These are phyloP conservation scores for Drosophila teissieri DNA, from an alignment of 1,140 invertebrate genomes.

Conservation along the genomic window DNA sequence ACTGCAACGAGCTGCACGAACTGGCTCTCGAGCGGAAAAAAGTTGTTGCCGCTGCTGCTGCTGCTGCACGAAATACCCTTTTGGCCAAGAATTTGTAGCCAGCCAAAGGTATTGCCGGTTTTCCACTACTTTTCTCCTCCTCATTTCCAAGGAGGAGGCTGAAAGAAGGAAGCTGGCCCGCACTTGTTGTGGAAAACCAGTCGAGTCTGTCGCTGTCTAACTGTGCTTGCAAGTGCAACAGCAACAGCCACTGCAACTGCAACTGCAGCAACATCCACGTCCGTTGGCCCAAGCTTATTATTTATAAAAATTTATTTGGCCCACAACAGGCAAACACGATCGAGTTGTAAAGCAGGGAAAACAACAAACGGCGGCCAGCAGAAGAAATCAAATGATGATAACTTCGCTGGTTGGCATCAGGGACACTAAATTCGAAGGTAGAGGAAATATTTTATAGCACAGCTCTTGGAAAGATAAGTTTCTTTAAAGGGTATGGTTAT, in stretches of 20 bases:
- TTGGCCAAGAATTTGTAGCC: conserved; percentile 76
- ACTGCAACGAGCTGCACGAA: conserved; percentile 77
- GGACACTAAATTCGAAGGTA: conserved; percentile 30
- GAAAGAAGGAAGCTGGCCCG: conserved; percentile 66
- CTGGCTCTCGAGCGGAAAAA: conserved; percentile 80
- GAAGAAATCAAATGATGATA: conserved; percentile 76
- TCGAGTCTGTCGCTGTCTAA: conserved; percentile 71
- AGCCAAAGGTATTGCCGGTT: conserved; percentile 55
- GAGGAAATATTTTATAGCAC: neutral
- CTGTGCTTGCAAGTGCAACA: conserved; percentile 70
- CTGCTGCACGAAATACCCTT: conserved; percentile 82
- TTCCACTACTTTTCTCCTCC: neutral
- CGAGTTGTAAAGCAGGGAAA: conserved; percentile 56
- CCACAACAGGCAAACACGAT: conserved; percentile 74
- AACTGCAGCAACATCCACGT: conserved; percentile 41
- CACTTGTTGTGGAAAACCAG: conserved; percentile 75
- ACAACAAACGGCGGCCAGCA: conserved; percentile 25
- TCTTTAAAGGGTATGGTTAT: too few relatives aligned
- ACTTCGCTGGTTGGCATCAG: conserved; percentile 38
- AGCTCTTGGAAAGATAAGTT: neutral
- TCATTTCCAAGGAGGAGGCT: conserved; percentile 31
- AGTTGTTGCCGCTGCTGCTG: conserved; percentile 59
- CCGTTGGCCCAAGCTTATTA: conserved; percentile 76
- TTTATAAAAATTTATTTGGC: conserved; percentile 76
- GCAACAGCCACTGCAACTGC: conserved; percentile 59